Conservation (phyloP, 35 echinoderm and acorn worm genomes). For the Strongylocentrotus purpuratus region DNA sequence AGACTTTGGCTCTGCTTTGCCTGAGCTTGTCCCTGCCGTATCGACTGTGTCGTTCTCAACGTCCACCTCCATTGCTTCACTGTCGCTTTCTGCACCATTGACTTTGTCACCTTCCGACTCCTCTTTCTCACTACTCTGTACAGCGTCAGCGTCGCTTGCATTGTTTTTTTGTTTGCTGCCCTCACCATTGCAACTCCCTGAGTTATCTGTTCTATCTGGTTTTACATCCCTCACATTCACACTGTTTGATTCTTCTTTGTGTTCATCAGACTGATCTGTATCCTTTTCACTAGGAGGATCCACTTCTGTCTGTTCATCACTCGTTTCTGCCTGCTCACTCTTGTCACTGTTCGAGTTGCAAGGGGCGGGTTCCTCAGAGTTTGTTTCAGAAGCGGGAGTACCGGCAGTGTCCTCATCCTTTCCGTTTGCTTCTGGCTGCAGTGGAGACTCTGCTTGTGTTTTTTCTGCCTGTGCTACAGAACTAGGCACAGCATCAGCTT, state of each 20-base stretch:
- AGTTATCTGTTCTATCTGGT: conserved; percentile 27
- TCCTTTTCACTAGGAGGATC: background rate
- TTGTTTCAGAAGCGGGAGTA: background rate
- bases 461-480: background rate
- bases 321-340: background rate
- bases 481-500: background rate
- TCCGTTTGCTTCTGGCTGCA: background rate
- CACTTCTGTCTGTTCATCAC: background rate
- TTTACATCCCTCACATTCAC: conserved; percentile 13
- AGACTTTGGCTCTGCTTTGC: background rate
- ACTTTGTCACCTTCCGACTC: background rate
- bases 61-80: conserved; percentile 33
- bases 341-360: conserved; percentile 8
- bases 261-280: background rate
- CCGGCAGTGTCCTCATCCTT: background rate
- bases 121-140: conserved; percentile 5
- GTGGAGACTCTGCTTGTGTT: background rate
- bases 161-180: background rate
- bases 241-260: background rate
- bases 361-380: background rate
- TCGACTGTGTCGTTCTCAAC: background rate
- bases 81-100: conserved; percentile 30
- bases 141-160: background rate
- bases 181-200: conserved; percentile 44
- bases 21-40: background rate